Evolutionary conservation across 2,797 vertebrate genomes (phyloP), one percentile per base, ranked within the genome.

Genomic region (Amblyopsis hoosieri): DNA sequence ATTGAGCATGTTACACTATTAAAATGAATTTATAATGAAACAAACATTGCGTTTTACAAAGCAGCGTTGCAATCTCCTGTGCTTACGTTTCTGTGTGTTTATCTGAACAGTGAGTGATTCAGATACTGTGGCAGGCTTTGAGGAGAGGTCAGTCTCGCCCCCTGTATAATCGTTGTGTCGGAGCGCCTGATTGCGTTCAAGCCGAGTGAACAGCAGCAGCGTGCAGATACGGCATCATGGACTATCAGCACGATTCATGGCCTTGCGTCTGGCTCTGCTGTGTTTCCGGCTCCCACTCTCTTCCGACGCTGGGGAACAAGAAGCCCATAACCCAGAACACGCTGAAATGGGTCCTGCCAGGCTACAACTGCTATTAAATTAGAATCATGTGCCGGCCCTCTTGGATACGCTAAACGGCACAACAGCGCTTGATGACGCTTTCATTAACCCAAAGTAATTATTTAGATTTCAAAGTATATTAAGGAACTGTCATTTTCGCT

Each of bases 101-200:
- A 56, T 49, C 31, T 1, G 0, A 56, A 71, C 23, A 73, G 57
- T 53, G 75, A 71, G 80, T 60, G 60, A 67, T 74, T 77, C 53
- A 66, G 64, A 80, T 78, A 76, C 56, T 67, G 69, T 17, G 76
- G 77, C 74, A 67, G 73, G 75, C 75, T 82, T 81, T 84, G 77
- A 80, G 82, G 54, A 60, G 83, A 82, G 88, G 85, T 87, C 87
- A 82, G 67, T 79, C 85, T 77, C 74, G 55, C 83, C 82, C 74
- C 72, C 79, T 66, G 72, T 77, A 81, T 86, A 80, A 84, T 84
- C 46, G 65, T 75, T 83, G 80, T 79, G 88, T 79, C 84, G 79
- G 79, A 88, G 86, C 86, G 83, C 89, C 87, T 87, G 83, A 81
- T 88, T 87, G 79, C 86, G 85, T 90, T 90, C 88, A 72, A 67